phyloP scores from a whole-genome alignment of 2,797 vertebrate genomes.

The Microhierax caerulescens region DNA sequence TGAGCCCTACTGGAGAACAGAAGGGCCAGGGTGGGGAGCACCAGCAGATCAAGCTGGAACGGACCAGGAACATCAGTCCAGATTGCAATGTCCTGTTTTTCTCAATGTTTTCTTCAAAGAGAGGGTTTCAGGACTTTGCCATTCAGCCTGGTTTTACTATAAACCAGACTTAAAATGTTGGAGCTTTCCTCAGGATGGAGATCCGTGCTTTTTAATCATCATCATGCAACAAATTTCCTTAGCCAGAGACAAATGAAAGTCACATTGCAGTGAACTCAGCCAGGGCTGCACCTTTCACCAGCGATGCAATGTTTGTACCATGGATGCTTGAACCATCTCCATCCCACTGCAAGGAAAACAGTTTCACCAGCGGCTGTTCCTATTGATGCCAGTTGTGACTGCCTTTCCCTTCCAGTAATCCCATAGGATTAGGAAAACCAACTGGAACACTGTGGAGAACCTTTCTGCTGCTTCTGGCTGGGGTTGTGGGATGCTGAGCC shows the following conservation, averaged over 20 bases:
- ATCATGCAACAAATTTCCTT: neutral
- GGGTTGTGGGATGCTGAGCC: neutral
- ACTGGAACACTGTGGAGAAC: fast-evolving
- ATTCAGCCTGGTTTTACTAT: neutral
- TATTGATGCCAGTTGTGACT: neutral
- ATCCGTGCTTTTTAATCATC: neutral
- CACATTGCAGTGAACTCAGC: neutral
- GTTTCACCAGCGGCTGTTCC: neutral
- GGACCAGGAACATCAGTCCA: neutral
- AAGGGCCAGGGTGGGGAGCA: neutral
- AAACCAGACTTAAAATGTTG: neutral
- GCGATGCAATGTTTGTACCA: neutral
- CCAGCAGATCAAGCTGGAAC: neutral
- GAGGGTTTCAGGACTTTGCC: neutral
- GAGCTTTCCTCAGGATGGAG: neutral
- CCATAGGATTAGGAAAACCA: fast-evolving
- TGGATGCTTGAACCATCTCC: neutral
- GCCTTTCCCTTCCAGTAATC: neutral
- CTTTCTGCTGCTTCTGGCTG: neutral
- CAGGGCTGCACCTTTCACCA: neutral
- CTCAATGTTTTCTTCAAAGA: neutral
- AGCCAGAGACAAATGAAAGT: neutral
- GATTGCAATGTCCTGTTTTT: neutral
- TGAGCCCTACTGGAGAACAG: neutral
- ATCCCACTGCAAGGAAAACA: neutral